Evolutionary conservation across 1,140 invertebrate species (phyloP), one percentile per base, ranked within the genome.

Genomic region (Drosophila nikananu): DNA sequence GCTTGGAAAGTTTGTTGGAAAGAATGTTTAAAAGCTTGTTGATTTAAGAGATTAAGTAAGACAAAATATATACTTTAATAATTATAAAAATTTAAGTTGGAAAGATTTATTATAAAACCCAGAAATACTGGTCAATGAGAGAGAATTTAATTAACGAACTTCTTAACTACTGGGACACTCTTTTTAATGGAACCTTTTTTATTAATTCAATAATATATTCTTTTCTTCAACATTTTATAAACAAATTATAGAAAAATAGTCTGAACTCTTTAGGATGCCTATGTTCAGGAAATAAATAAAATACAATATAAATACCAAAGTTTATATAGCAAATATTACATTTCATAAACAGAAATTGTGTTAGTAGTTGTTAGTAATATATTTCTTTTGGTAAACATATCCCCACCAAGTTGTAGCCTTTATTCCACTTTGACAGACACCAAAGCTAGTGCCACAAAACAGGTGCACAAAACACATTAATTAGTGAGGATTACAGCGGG

Each of bases 391-490:
- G 62, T 17, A 42, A 65, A 12, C 23, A 23, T 55, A 61, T n/a
- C 13, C 37, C 21, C 57, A 67, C 12, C 63, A 19, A 35, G n/a
- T 30, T 10, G 30, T 10, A 51, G 51, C 59, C 52, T 55, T 17
- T 51, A 41, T 54, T 73, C 60, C 39, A 74, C 77, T 80, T 58
- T 74, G 60, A 58, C 57, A 68, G 73, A 57, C 66, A 62, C 63
- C 25, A 55, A 57, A 61, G 51, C 52, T 60, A 49, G 46, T 54
- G 78, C 55, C 66, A 44, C 42, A 39, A 66, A 76, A 77, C 60
- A 76, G 73, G 73, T 76, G 73, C 71, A 76, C 44, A 41, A 63
- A 75, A 48, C 58, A 75, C 49, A 74, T 74, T 48, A 74, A 72
- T 74, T 61, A 54, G 35, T 54, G 44, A 10, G 55, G 42, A 39